Conservation (phyloP, 2,888 invertebrate genomes). For the Nycteola revayana region DNA sequence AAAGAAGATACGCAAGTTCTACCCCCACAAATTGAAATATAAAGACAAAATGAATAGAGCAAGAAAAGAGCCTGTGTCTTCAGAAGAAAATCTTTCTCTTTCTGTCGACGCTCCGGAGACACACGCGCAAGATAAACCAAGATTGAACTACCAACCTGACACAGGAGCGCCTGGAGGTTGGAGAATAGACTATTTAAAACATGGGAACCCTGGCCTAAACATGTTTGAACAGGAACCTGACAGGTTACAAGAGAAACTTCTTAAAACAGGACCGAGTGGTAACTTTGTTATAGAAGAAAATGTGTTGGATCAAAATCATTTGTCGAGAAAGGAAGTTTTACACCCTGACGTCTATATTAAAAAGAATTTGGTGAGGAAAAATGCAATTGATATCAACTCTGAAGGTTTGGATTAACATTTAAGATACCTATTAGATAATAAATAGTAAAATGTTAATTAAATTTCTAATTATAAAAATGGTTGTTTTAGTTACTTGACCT, state of each 20-base stretch:
- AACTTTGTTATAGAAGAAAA: constrained; percentile 40
- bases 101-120: constrained; percentile 57
- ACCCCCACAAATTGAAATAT: constrained; percentile 71
- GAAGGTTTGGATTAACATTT: constrained; percentile 27
- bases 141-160: constrained; percentile 40
- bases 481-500: too few species aligned
- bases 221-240: constrained; percentile 45
- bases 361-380: constrained; percentile 52
- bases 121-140: constrained; percentile 16
- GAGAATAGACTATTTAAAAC: constrained; percentile 71
- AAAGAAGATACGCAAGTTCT: constrained; percentile 66
- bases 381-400: constrained; percentile 36
- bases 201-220: constrained; percentile 59
- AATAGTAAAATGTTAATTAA: too few species aligned
- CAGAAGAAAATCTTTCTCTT: constrained; percentile 60
- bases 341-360: constrained; percentile 69
- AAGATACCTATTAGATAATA: too few species aligned
- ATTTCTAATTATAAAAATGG: too few species aligned
- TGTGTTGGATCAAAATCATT: constrained; percentile 32
- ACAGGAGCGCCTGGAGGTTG: constrained; percentile 54
- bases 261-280: constrained; percentile 48
- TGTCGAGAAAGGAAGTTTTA: constrained; percentile 50
- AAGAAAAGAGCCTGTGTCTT: constrained; percentile 43
- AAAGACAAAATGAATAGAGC: constrained; percentile 46
- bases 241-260: constrained; percentile 47